Percentiles rank a stretch among this genome's conserved stretches.
phyloP scores from a whole-genome alignment of 2,113 vertebrate genomes.

The Antidorcas marsupialis region DNA sequence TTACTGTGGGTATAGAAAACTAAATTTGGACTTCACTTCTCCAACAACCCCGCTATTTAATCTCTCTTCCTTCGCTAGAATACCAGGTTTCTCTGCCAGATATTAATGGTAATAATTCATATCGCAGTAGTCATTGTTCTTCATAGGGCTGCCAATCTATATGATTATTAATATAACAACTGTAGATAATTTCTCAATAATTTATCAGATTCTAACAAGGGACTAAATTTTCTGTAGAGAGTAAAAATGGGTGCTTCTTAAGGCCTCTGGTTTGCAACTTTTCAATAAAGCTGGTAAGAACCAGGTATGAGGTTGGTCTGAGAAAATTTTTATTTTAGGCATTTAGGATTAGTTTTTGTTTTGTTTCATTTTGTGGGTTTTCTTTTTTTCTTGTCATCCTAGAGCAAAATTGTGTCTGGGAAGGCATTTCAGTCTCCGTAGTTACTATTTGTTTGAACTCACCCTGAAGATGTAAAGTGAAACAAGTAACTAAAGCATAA shows the following conservation, averaged over 20 bases:
- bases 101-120: neutral
- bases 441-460: neutral
- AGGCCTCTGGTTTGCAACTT: conserved; percentile 32
- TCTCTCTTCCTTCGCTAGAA: neutral
- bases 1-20: neutral
- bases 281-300: conserved; percentile 19
- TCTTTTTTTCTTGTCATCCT: neutral
- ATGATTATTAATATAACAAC: neutral
- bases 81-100: neutral
- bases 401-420: neutral
- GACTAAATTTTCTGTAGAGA: neutral
- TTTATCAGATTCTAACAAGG: neutral
- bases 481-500: neutral
- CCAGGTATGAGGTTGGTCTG: neutral
- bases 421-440: neutral
- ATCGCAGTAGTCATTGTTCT: neutral
- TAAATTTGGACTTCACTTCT: neutral
- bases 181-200: neutral
- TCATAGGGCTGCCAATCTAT: neutral
- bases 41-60: neutral
- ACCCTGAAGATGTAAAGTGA: neutral
- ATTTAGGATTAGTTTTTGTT: neutral
- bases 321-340: conserved; percentile 7
- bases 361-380: neutral
- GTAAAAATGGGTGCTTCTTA: neutral